Base-by-base conservation (phyloP, 1,140 invertebrate species). In the Atta cephalotes region DNA sequence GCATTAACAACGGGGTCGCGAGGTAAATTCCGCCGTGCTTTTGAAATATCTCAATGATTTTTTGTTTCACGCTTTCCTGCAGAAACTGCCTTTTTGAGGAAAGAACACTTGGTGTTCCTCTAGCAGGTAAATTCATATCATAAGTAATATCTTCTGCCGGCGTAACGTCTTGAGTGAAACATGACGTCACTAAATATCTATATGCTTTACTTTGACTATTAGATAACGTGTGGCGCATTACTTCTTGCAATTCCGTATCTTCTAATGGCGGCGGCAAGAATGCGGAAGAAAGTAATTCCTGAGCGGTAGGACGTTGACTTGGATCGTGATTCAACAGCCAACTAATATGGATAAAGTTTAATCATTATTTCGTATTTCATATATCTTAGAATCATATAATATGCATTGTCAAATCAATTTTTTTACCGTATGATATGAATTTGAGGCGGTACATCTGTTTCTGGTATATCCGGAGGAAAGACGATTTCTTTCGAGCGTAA, bases 291-390 rank as follows among this genome's bases (percentile, higher is more conserved):
- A 99, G 95, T 16, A 99, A 95, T 93, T 99, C 98, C 84, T 97
- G 95, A 12, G 98, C 97, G 0, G 98, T 97, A 0, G 98, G 98
- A 28, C 98, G 95, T 88, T 97, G 95, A 74, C 96, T 96, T 0
- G 98, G 97, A 94, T 99, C 98, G 92, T 99, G 98, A 93, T 97
- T 97, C 39, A 99, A 94, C 53, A 99, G 94, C 97, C 97, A 98
- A 76, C 97, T 96, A 49, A 18, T 39, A 39, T 65, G 10, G 35
- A 18, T 1, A 85, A 31, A 60, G 12, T 45, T 76, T 51, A 25
- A 58, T 62, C 5, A 3, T 31, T 87, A 51, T 51, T 70, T 51
- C 39, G 12, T 25, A 58, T 39, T 35, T 72, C 10, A 21, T n/a
- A 58, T 21, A 53, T 16, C 5, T n/a, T 49, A 56, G 6, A 62